These are phyloP conservation scores for Seira musarum DNA, from an alignment of 2,888 invertebrate genomes.

Conservation along the genomic window DNA sequence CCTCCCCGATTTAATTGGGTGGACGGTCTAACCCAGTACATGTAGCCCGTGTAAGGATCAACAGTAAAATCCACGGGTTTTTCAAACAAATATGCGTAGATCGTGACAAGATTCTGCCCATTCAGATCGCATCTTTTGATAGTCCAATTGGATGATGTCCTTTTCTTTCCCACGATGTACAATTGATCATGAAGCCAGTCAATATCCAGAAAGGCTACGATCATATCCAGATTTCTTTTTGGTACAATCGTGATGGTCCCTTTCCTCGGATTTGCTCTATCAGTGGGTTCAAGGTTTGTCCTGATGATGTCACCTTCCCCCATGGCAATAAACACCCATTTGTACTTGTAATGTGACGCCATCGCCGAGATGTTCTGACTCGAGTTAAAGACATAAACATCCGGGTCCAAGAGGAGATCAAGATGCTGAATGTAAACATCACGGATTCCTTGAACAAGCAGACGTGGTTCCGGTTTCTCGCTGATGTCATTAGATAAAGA, in stretches of 20 bases:
- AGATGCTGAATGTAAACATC: conserved; percentile 67
- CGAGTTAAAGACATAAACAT: conserved; percentile 55
- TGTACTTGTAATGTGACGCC: conserved; percentile 66
- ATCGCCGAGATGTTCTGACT: conserved; percentile 57
- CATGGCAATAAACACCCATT: conserved; percentile 65
- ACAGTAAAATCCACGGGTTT: conserved; percentile 88
- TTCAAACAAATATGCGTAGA: conserved; percentile 80
- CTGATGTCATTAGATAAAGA: conserved; percentile 62
- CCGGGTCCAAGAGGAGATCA: conserved; percentile 65
- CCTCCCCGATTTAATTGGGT: conserved; percentile 47
- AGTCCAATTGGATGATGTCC: conserved; percentile 76
- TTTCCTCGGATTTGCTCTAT: conserved; percentile 42
- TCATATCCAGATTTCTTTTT: conserved; percentile 74
- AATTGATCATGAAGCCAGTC: conserved; percentile 92
- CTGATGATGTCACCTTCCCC: conserved; percentile 62
- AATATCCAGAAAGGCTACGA: conserved; percentile 75
- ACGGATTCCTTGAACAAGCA: conserved; percentile 64
- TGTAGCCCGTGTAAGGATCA: conserved; percentile 89
- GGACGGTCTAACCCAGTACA: conserved; percentile 68
- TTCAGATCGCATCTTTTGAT: conserved; percentile 84
- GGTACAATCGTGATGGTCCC: conserved; percentile 48
- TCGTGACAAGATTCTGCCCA: conserved; percentile 81
- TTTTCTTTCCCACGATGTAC: conserved; percentile 83
- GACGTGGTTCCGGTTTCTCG: conserved; percentile 61
- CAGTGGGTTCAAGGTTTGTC: conserved; percentile 34